Percentiles rank a stretch among this genome's conserved stretches.
Evolutionary conservation across 30 jellyfish, hydroid and myxozoan genomes (phyloP).

Genomic region (Aurelia coerulea): DNA sequence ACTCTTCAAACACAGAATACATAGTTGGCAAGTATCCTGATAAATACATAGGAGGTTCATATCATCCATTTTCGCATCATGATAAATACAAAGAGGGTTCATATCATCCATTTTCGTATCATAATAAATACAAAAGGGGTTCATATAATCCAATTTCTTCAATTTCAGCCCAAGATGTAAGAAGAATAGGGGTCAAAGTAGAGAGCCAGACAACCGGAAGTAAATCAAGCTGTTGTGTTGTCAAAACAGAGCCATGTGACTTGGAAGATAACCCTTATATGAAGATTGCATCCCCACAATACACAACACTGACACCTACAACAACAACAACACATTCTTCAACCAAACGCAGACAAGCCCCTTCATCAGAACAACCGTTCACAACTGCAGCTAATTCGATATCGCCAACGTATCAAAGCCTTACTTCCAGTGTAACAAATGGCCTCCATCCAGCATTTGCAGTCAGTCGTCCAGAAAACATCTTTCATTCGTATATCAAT

Average conservation of each 20-base stretch:
- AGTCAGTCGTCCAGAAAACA: conserved; percentile 32
- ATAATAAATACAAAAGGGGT: too few relatives aligned
- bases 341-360: conserved; percentile 11
- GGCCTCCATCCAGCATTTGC: conserved; percentile 17
- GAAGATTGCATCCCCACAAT: conserved; percentile 65
- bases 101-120: too few relatives aligned
- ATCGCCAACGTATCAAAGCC: conserved; percentile 12
- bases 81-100: too few relatives aligned
- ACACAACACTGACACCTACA: conserved; percentile 17
- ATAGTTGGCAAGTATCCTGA: too few relatives aligned
- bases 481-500: conserved; percentile 23
- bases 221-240: conserved; percentile 77
- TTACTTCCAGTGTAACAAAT: conserved; percentile 17
- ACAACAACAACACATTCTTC: conserved; percentile 19
- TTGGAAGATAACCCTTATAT: conserved; percentile 55
- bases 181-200: conserved; percentile 35
- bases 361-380: conserved; percentile 22
- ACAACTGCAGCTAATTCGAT: conserved; percentile 17
- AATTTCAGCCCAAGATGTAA: neutral
- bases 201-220: conserved; percentile 3
- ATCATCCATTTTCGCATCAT: too few relatives aligned
- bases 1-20: too few relatives aligned
- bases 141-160: too few relatives aligned
- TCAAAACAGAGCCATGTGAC: conserved; percentile 72
- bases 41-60: too few relatives aligned